Evolutionary conservation across 1,140 invertebrate genomes (phyloP), one percentile per base, ranked within the genome.

Genomic region (Zaprionus inermis): DNA sequence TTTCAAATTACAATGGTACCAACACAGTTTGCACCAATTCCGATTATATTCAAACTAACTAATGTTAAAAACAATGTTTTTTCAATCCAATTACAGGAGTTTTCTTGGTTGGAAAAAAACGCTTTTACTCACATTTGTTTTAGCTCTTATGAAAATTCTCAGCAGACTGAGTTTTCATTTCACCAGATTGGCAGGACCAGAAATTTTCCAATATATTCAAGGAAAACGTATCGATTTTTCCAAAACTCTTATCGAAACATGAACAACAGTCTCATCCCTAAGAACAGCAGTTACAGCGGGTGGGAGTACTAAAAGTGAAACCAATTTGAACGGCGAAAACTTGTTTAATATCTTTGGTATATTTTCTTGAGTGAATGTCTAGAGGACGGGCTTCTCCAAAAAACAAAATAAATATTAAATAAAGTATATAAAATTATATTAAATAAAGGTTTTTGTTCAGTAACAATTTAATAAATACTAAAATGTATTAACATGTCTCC

Each of bases 131-230:
- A 88, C 83, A 82, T 86, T 86, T 85, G 66, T 88, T 86, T 78
- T 65, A 81, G 76, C 83, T 86, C 79, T 86, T 88, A 86, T 86
- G 82, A 85, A 85, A 85, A 85, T 70, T 82, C 82, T 86, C 69
- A 75, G 72, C 67, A 75, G 68, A 71, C 72, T 75, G 58, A 74
- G 72, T 71, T 71, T 71, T 57, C 49, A 63, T 71, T 71, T 59
- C 28, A 34, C 28, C 36, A 72, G 67, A 72, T 71, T 75, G 72
- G 72, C 72, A 75, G 68, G 60, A 9, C 68, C 60, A 30, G 24
- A 58, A 36, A 22, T 74, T 74, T 74, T 74, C 58, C 72, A 70
- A 74, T 74, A 74, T 12, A 16, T 52, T 52, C 4, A 24, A 52
- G 41, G 54, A 70, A 60, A 49, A 44, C 18, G 3, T 52, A 78